Percentiles rank a stretch among this genome's conserved stretches.
These are phyloP conservation scores for Sebastes hubbsi DNA, from an alignment of 2,797 vertebrate genomes.

Conservation along the genomic window DNA sequence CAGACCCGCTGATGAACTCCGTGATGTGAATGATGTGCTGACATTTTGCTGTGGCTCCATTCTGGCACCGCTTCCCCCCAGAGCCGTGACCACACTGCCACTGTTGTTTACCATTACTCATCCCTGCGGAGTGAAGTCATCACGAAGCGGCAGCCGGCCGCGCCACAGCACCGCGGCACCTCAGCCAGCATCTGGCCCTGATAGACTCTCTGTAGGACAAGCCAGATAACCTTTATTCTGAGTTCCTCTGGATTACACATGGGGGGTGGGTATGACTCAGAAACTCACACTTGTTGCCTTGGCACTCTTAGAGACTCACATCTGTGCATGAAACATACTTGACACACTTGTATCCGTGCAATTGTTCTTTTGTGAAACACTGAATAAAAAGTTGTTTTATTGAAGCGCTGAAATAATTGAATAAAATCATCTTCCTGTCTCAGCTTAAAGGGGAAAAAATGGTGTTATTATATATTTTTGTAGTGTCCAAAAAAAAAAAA, in stretches of 20 bases:
- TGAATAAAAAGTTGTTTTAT: not conserved
- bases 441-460: too few relatives aligned
- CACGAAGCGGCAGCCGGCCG: conserved; percentile 10
- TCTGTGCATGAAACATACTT: conserved; percentile 12
- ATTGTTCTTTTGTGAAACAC: not conserved
- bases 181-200: conserved; percentile 39
- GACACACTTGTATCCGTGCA: not conserved
- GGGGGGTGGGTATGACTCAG: conserved; percentile 20
- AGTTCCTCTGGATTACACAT: conserved; percentile 25
- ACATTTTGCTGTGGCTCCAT: conserved; percentile 46
- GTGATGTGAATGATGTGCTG: conserved; percentile 33
- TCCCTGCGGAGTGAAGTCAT: conserved; percentile 39
- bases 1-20: conserved; percentile 25
- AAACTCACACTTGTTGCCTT: conserved; percentile 26
- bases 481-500: not conserved
- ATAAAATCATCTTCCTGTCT: not conserved
- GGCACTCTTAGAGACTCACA: not conserved
- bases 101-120: conserved; percentile 51
- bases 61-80: conserved; percentile 3
- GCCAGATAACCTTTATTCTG: conserved; percentile 56
- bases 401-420: not conserved
- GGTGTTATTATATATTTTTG: not conserved
- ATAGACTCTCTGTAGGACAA: conserved; percentile 31
- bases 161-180: conserved; percentile 7
- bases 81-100: conserved; percentile 23